Evolutionary conservation across 2,797 vertebrate species (phyloP), one percentile per base, ranked within the genome.

Genomic region (Pseudochirops corinnae): DNA sequence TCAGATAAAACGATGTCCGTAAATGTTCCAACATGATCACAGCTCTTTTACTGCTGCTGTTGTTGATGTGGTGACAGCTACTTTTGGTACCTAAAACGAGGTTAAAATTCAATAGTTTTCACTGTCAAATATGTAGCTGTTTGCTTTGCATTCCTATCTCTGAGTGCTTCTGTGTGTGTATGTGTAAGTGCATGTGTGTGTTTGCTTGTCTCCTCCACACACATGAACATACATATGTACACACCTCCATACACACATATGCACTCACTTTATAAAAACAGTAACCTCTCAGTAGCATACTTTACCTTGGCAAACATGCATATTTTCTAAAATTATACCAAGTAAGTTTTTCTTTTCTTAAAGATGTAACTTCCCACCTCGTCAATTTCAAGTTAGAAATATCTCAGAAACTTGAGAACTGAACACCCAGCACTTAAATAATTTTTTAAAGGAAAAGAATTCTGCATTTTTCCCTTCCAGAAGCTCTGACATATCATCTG

Each of bases 221-320:
- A 94, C 67, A 1, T 93, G 97, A 92, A 97, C 56, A n/a, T 56
- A 96, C 1, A 74, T 28, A 74, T 39, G 14, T 33, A n/a, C n/a
- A 90, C 24, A 50, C 33, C 18, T 11, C 28, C 5, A 46, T 39
- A 46, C 67, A 55, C 96, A 95, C 92, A 95, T 90, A 95, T 56
- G 58, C 53, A 92, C 18, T 53, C 96, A 94, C 90, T 95, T 97
- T 96, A 95, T 97, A 97, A 95, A 97, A 97, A 97, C 96, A 97
- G 95, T 94, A 58, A 29, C 90, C 93, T 46, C 10, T 91, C 29
- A 95, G 94, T 94, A 74, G 95, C 94, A 95, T 24, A 94, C 93
- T 95, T 92, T 90, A 98, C 97, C 98, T 98, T 98, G 98, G 98
- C 98, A 99, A 94, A 98, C 97, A 95, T 56, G n/a, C 87, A 95